phyloP scores from a whole-genome alignment of 2,797 vertebrate species.

The Nasua narica region DNA sequence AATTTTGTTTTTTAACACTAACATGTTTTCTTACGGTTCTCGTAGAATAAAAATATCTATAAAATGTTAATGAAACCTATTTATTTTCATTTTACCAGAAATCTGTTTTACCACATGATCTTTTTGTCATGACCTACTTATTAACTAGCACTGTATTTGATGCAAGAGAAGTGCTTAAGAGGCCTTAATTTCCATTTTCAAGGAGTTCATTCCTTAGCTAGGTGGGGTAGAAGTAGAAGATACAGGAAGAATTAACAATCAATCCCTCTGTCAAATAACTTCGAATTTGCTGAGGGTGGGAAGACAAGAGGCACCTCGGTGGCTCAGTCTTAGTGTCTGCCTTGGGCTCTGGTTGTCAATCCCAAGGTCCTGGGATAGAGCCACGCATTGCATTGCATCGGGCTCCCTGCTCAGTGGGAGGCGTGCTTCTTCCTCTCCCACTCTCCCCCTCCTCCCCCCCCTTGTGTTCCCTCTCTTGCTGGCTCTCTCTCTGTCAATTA shows the following conservation, averaged over 20 bases:
- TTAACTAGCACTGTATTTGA: background rate
- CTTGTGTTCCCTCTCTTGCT: too few species aligned
- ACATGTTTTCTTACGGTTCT: background rate
- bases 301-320: background rate
- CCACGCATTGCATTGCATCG: too few species aligned
- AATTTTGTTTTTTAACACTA: background rate
- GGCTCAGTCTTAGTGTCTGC: too few species aligned
- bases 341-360: too few species aligned
- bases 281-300: background rate
- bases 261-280: background rate
- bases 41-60: background rate
- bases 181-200: background rate
- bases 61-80: background rate
- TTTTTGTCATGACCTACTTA: background rate
- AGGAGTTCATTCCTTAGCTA: background rate
- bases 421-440: too few species aligned
- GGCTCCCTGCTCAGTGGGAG: too few species aligned
- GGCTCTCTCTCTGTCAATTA: background rate
- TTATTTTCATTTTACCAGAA: conserved; percentile 15
- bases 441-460: too few species aligned
- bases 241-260: background rate
- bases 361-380: too few species aligned
- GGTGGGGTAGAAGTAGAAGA: background rate
- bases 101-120: background rate
- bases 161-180: background rate